phyloP scores from a whole-genome alignment of 2,888 invertebrate genomes.

The Oegoconia quadripuncta region DNA sequence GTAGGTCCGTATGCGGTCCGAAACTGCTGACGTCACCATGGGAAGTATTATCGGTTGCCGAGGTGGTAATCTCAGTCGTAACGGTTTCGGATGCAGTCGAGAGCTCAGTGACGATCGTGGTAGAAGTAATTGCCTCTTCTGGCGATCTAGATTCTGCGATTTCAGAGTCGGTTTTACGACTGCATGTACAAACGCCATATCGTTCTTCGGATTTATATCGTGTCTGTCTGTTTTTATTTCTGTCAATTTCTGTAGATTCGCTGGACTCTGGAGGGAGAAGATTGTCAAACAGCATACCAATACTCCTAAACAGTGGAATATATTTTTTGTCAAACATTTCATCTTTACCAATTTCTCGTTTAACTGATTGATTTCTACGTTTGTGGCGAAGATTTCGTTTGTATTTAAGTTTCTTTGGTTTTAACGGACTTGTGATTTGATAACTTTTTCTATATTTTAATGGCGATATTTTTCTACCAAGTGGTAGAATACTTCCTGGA shows the following conservation, averaged over 20 bases:
- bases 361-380: constrained; percentile 43
- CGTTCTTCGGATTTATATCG: constrained; percentile 25
- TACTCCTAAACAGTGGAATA: constrained; percentile 60
- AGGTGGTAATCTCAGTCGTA: constrained; percentile 49
- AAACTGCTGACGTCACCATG: constrained; percentile 61
- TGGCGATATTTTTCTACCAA: constrained; percentile 35
- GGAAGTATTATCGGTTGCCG: constrained; percentile 60
- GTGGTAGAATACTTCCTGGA: constrained; percentile 27
- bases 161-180: constrained; percentile 25
- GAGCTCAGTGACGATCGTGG: constrained; percentile 50
- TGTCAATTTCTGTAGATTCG: constrained; percentile 38
- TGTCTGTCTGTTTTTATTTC: constrained; percentile 35
- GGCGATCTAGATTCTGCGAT: constrained; percentile 32
- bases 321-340: constrained; percentile 51
- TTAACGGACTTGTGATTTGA: constrained; percentile 50
- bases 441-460: constrained; percentile 48
- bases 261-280: constrained; percentile 48
- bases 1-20: constrained; percentile 68
- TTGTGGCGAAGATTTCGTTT: constrained; percentile 35
- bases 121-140: constrained; percentile 57
- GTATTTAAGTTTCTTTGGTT: constrained; percentile 48
- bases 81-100: constrained; percentile 39
- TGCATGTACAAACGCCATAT: constrained; percentile 38
- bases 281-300: constrained; percentile 65
- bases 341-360: constrained; percentile 51